Percentiles rank a stretch among this genome's conserved stretches.
These are phyloP conservation scores for Tauraco hartlaubi DNA, from an alignment of 2,797 vertebrate species.

Conservation along the genomic window DNA sequence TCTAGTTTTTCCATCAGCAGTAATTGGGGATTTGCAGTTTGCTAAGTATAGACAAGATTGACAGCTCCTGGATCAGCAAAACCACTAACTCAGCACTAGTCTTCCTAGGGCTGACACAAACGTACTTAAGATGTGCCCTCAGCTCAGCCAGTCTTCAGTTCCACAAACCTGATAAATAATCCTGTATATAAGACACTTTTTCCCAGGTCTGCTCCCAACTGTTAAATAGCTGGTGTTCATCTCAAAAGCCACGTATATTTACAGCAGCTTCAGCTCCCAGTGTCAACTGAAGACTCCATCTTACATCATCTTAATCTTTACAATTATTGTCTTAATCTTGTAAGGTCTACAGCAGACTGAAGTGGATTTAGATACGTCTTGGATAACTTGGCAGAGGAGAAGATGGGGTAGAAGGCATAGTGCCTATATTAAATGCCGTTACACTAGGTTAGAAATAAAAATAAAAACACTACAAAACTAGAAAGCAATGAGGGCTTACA, in stretches of 20 bases:
- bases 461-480: not conserved
- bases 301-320: not conserved
- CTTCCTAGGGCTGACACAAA: not conserved
- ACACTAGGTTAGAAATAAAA: not conserved
- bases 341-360: not conserved
- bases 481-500: not conserved
- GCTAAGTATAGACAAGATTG: not conserved
- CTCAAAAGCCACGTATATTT: not conserved
- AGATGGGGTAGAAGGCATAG: not conserved
- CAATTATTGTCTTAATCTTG: not conserved
- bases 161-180: not conserved
- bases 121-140: not conserved
- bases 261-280: not conserved
- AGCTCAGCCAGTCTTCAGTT: not conserved
- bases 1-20: not conserved
- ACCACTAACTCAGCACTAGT: rapidly evolving
- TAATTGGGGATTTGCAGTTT: not conserved
- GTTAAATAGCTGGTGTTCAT: rapidly evolving
- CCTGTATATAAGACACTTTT: not conserved
- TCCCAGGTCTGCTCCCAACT: not conserved
- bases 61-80: not conserved
- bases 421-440: not conserved
- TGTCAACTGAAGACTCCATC: not conserved
- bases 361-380: not conserved
- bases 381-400: not conserved